Conservation (phyloP, 2,888 invertebrate genomes). For the Archips crataeganus region DNA sequence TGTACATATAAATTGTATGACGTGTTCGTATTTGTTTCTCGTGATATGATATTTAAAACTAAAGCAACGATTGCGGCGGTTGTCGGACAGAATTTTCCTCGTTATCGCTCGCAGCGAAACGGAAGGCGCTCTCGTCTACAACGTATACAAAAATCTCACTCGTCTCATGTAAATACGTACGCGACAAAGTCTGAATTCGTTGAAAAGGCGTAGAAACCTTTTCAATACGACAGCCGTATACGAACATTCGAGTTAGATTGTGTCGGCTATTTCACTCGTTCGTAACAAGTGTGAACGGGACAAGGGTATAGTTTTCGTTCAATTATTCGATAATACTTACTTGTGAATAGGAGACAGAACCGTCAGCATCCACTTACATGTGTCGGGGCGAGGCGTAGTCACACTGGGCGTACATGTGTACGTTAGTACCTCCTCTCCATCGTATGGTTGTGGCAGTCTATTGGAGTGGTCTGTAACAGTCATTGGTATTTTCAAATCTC, state of each 20-base stretch:
- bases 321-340: conserved; percentile 56
- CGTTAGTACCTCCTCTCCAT: conserved; percentile 63
- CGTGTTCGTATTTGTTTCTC: neutral
- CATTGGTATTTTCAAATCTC: too few relatives aligned
- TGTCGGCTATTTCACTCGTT: conserved; percentile 19
- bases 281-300: conserved; percentile 17
- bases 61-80: conserved; percentile 23
- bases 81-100: conserved; percentile 51
- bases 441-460: conserved; percentile 67
- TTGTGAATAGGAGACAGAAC: conserved; percentile 35
- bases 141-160: conserved; percentile 69
- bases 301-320: conserved; percentile 47
- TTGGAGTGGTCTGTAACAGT: conserved; percentile 43
- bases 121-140: conserved; percentile 65
- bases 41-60: neutral
- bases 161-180: conserved; percentile 76
- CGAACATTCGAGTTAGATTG: conserved; percentile 15
- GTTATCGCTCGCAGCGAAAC: conserved; percentile 57
- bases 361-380: conserved; percentile 65
- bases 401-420: conserved; percentile 70
- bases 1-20: neutral
- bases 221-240: conserved; percentile 13
- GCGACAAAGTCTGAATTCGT: conserved; percentile 76
- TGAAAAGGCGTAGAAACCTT: conserved; percentile 53
- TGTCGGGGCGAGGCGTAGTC: conserved; percentile 66